Evolutionary conservation across 2,888 invertebrate genomes (phyloP), one percentile per base, ranked within the genome.

Genomic region (Dione juno): DNA sequence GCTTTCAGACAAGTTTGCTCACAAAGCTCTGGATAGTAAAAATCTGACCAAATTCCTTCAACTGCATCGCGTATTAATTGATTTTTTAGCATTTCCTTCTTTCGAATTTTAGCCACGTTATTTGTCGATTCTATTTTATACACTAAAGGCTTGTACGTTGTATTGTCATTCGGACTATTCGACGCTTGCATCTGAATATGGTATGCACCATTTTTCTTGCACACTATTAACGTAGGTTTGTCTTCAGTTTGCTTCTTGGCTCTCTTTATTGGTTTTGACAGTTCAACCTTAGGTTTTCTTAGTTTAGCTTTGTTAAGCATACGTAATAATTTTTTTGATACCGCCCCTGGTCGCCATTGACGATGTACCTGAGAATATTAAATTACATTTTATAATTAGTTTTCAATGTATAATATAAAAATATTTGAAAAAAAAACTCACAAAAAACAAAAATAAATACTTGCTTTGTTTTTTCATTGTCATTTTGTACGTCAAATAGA

Each of bases 291-390:
- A 1, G 75, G 77, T 16, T 77, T 80, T 43, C 72, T 72, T 13
- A 67, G 68, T 76, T 88, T 89, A 0, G 85, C 89, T 67, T 82
- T 81, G 35, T 85, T 87, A 8, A 92, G 77, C 73, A 83, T 82
- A 40, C 80, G 80, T 0, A 92, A 79, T 6, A 92, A 80, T 10
- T 82, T 82, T 66, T 87, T 89, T 0, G 90, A 85, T 69, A 92
- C 85, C 0, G 92, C 92, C 0, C 92, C 92, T 3, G 92, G 92
- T 70, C 79, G 87, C 92, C 92, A 93, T 41, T 88, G 89, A 45
- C 79, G 78, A n/a, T 78, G 74, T 3, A 85, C 80, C 90, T 92
- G 63, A 74, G 68, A 64, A 75, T 61, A n/a, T 45, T n/a, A 64
- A 54, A 58, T 52, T 41, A 43, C 16, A 21, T 65, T 48, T n/a